phyloP scores from a whole-genome alignment of 1,140 invertebrate genomes.

The Macrostomum lignano region DNA sequence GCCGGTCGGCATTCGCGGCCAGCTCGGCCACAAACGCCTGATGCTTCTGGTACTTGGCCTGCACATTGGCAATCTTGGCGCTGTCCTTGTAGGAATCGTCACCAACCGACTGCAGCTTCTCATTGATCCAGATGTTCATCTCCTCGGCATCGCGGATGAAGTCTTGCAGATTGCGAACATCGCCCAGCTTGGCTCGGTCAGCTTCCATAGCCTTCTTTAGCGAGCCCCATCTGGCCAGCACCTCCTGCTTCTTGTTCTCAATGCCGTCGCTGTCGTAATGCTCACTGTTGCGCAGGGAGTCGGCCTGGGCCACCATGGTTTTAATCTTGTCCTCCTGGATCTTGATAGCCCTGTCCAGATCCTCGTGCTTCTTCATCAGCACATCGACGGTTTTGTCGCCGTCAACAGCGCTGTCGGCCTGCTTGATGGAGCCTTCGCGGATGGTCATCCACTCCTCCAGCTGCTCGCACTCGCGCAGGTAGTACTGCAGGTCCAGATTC shows the following conservation, averaged over 20 bases:
- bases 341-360: conserved; percentile 97
- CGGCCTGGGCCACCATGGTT: conserved; percentile 60
- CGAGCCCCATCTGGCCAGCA: conserved; percentile 56
- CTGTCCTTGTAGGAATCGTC: conserved; percentile 78
- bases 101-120: conserved; percentile 69
- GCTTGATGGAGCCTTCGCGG: conserved; percentile 60
- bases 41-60: conserved; percentile 80
- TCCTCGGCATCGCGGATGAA: conserved; percentile 96
- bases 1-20: conserved; percentile 84
- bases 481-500: conserved; percentile 80
- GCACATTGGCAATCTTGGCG: conserved; percentile 29
- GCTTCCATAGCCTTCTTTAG: conserved; percentile 88
- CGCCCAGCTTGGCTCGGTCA: conserved; percentile 71
- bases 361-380: conserved; percentile 95
- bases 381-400: conserved; percentile 34
- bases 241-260: conserved; percentile 62
- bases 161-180: conserved; percentile 89
- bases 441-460: conserved; percentile 98
- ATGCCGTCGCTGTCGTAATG: conserved; percentile 75
- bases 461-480: conserved; percentile 75
- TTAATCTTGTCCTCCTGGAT: conserved; percentile 88
- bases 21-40: conserved; percentile 96
- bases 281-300: conserved; percentile 64
- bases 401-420: conserved; percentile 55
- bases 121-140: conserved; percentile 97